Evolutionary conservation across 2,113 vertebrate genomes (phyloP).

Genomic region (rat (Rattus norvegicus)): GRCr8 NC_086022.1:133767501-133768000

Average conservation of each 20-base stretch:
- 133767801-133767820: constrained; percentile 39
- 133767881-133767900: constrained; percentile 17
- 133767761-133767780: constrained; percentile 67
- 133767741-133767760: constrained; percentile 62
- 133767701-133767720: neutral
- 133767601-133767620: neutral
- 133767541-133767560: constrained; percentile 40
- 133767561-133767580: constrained; percentile 63
- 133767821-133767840: constrained; percentile 40
- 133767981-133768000: neutral
- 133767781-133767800: constrained; percentile 49
- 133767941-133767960: neutral
- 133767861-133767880: constrained; percentile 58
- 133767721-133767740: constrained; percentile 21
- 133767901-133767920: constrained; percentile 2
- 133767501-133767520: constrained; percentile 60
- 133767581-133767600: neutral
- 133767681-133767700: constrained; percentile 6
- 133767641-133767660: constrained; percentile 5
- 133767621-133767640: neutral
- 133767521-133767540: neutral
- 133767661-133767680: neutral
- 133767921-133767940: neutral
- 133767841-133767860: constrained; percentile 51
- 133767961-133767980: neutral